Evolutionary conservation across 2,888 invertebrate species (phyloP), one percentile per base, ranked within the genome.

Genomic region (Amphipoea oculea): DNA sequence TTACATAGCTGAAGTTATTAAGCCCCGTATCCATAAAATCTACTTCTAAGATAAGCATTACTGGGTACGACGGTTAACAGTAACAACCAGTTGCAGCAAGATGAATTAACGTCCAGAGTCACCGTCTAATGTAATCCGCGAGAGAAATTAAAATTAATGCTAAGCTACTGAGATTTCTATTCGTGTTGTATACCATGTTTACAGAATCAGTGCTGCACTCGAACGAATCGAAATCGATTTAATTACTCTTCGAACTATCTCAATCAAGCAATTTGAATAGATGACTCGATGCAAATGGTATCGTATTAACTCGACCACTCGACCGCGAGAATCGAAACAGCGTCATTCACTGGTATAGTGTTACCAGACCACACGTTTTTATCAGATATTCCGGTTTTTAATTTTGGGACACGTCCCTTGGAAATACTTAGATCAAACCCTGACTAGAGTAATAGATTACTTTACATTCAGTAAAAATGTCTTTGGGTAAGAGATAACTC

Each of bases 301-400:
- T 87, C 89, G 87, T 90, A 93, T 94, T 93, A 93, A 88, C 88
- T 88, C 78, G 87, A 73, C 85, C 91, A 90, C 89, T 93, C 90
- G 87, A 90, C 89, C 90, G 90, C 86, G 88, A 88, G 88, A 86
- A 89, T 86, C 86, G 90, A 89, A 89, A 90, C 87, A 89, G 87
- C 83, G 83, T 89, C 91, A 92, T 92, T 92, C 91, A 92, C 77
- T 86, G 68, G 80, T 68, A 54, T 74, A 63, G 72, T 81, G 83
- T 74, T 72, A 54, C 78, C 76, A 78, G 48, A 72, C 48, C 36
- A 40, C 48, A 57, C 14, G 29, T 23, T 29, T 76, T 57, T 73
- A 45, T 70, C 17, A 70, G 76, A 84, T 75, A 65, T 68, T 81
- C 51, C 40, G 20, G 36, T 72, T 66, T 63, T 42, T 23, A 11